phyloP scores from a whole-genome alignment of 2,888 invertebrate genomes.

The Cinara cedri region DNA sequence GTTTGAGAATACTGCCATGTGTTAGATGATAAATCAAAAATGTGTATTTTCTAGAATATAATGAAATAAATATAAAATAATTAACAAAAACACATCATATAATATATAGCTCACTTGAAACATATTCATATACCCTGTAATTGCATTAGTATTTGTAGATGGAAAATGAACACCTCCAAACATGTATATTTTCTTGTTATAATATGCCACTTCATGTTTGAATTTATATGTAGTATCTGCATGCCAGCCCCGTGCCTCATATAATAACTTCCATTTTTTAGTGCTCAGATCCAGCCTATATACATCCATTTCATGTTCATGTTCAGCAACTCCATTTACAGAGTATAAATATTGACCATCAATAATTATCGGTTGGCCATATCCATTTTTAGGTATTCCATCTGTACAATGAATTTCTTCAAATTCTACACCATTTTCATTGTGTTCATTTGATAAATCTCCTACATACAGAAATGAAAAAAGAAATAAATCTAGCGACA shows the following conservation, averaged over 20 bases:
- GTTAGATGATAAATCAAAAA: not conserved
- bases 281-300: slow-evolving; percentile 3
- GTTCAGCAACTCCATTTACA: not conserved
- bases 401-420: not conserved
- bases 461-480: not conserved
- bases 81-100: no score
- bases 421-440: not conserved
- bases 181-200: not conserved
- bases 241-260: not conserved
- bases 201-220: not conserved
- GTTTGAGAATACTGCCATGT: not conserved
- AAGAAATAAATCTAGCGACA: not conserved
- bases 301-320: slow-evolving; percentile 9
- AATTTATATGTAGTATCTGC: not conserved
- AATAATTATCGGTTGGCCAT: not conserved
- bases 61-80: not conserved
- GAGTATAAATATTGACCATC: not conserved
- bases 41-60: slow-evolving; percentile 4
- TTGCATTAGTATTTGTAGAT: not conserved
- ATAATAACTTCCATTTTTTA: not conserved
- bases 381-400: not conserved
- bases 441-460: not conserved
- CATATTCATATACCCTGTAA: no score
- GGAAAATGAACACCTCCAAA: not conserved
- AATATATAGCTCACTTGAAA: not conserved